Evolutionary conservation across 2,113 vertebrate genomes (phyloP), one percentile per base, ranked within the genome.

Genomic region (Passer domesticus): DNA sequence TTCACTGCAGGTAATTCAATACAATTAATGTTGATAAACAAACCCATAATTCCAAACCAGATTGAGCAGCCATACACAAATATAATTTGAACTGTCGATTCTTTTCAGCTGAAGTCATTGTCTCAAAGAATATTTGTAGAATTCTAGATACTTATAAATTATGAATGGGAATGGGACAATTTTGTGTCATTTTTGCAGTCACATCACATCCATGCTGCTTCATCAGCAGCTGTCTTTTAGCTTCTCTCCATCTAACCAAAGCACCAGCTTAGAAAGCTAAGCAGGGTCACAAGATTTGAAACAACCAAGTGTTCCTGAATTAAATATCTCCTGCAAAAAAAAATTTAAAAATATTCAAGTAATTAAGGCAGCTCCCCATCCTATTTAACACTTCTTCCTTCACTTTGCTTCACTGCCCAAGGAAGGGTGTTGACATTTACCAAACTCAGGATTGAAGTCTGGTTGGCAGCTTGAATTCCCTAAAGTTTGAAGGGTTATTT

Each of bases 1-100:
- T 94, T 95, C 60, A 67, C 68, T 92, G 81, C 78, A 95, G 91
- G 78, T 95, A 92, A 93, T 96, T 95, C 74, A 93, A 95, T 86
- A 66, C 64, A 83, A 87, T 83, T 86, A 91, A 91, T 88, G 64
- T 28, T 93, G 81, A 95, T 78, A 94, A 88, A 86, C 72, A 92
- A 92, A 94, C 22, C 39, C 50, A 49, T 63, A 95, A 95, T 88
- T 85, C 81, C 81, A 87, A 93, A 46, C 30, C 25, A 18, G 30
- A 81, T 43, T 75, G 83, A 90, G 49, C 62, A 95, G 78, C 27
- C 14, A 1, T 49, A 16, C 33, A 31, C 68, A 67, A 92, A 95
- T 76, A 89, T 15, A 64, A 64, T 93, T 96, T 67, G 78, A 96
- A 75, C 70, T 73, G 46, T 52, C 66, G 86, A 76, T 92, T 82